These are phyloP conservation scores for Gandaritis pyraliata DNA, from an alignment of 2,888 invertebrate species.

Conservation along the genomic window DNA sequence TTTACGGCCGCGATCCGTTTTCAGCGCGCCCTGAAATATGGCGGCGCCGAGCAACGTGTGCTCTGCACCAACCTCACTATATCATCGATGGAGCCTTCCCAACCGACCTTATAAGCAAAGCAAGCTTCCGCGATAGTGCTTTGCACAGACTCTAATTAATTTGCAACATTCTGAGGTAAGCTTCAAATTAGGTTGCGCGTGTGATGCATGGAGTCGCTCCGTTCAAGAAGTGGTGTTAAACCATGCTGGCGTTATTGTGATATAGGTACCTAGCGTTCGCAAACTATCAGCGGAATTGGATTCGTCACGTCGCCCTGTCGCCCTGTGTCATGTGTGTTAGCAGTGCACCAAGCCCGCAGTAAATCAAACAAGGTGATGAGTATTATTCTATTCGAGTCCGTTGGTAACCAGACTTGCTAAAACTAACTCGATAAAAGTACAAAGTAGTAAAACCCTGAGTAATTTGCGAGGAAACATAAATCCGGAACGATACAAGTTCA, in stretches of 20 bases:
- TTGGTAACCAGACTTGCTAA: too few relatives aligned
- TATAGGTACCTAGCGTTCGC: too few relatives aligned
- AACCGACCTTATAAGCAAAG: background rate
- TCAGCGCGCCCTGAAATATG: slow-evolving; percentile 8
- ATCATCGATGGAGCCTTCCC: slow-evolving; percentile 5
- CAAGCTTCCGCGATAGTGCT: background rate
- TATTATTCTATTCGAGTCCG: too few relatives aligned
- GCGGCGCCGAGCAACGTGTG: background rate
- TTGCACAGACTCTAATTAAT: background rate
- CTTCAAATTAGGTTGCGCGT: background rate
- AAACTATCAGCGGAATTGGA: too few relatives aligned
- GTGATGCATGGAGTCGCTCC: background rate
- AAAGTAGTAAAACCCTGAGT: slow-evolving; percentile 1
- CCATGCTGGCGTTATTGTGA: too few relatives aligned
- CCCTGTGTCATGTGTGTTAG: too few relatives aligned
- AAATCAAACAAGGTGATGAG: too few relatives aligned
- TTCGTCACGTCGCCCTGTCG: too few relatives aligned
- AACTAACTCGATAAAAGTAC: slow-evolving; percentile 4
- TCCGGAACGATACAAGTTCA: slow-evolving; percentile 9
- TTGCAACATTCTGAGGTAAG: background rate
- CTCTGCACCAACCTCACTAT: background rate
- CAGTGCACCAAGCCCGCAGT: too few relatives aligned
- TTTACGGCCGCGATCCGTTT: slow-evolving; percentile 8
- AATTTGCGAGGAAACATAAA: slow-evolving; percentile 5
- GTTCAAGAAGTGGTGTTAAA: too few relatives aligned